Base-by-base conservation (phyloP, 2,113 vertebrate genomes). In the Colinus virginianus region DNA sequence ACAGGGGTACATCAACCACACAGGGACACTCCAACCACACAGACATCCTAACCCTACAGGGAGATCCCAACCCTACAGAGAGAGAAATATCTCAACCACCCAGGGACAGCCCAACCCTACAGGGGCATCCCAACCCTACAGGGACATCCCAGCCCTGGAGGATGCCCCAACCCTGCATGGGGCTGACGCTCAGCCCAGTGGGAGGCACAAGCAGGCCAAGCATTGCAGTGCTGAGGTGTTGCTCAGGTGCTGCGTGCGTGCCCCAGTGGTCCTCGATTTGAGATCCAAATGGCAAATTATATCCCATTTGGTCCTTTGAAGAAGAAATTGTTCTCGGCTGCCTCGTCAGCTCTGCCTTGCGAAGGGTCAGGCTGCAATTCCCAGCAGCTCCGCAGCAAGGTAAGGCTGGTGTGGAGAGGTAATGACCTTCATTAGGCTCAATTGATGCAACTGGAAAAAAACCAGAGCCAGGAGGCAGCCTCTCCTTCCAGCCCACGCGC, bases 231-330 rank as follows among this genome's bases (percentile, higher is more conserved):
- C 53, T 30, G 53, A 55, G 53, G 15, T 1, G 9, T 46, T 25
- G 7, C 21, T 56, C 9, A 6, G 17, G 23, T 4, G 6, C 77
- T 6, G 1, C 15, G 36, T 0, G 0, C 0, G 0, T 5, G 9
- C 70, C 40, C 21, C 0, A 0, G 20, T 4, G 1, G 28, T 6
- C 4, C 43, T 2, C 4, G 7, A 38, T 69, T 48, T 14, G 53
- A 38, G 69, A 43, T 5, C 64, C 34, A 11, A 21, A 19, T 0
- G 21, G 43, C 26, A 30, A 43, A 28, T 76, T 84, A 43, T 32
- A 23, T 26, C 67, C 42, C 32, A 0, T 32, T 71, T 30, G 34
- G n/a, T 82, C 59, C 34, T 76, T 61, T 26, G 62, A 59, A 64
- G 63, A 4, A 86, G 34, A 43, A 90, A 78, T 56, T 25, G 40